phyloP scores from a whole-genome alignment of 1,140 invertebrate genomes.

The Helicorthomorpha holstii region DNA sequence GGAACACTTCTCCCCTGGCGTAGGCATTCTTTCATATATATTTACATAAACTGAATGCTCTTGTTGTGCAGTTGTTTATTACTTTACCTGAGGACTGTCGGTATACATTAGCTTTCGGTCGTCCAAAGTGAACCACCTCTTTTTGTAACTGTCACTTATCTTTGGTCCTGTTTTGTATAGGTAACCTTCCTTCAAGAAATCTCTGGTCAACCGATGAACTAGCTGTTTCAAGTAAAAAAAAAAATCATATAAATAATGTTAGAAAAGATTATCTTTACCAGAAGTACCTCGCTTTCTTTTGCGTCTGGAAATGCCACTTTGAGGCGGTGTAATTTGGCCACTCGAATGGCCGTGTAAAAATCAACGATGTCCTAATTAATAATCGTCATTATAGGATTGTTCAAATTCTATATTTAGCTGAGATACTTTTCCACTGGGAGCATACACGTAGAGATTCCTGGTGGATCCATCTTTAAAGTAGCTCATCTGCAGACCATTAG shows the following conservation, averaged over 20 bases:
- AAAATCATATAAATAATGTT: constrained; percentile 11
- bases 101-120: constrained; percentile 80
- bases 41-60: no score
- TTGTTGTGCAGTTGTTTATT: background rate
- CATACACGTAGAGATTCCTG: constrained; percentile 69
- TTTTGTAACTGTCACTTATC: constrained; percentile 56
- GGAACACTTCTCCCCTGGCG: constrained; percentile 78
- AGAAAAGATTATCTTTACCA: constrained; percentile 2
- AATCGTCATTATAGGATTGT: no score
- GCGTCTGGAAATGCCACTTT: constrained; percentile 67
- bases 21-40: constrained; percentile 44
- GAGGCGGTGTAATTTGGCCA: constrained; percentile 59
- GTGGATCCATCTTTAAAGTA: constrained; percentile 63
- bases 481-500: constrained; percentile 58
- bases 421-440: constrained; percentile 55
- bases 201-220: constrained; percentile 49
- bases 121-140: constrained; percentile 76
- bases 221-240: no score
- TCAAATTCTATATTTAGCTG: background rate
- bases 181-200: constrained; percentile 69
- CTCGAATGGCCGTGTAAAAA: constrained; percentile 76
- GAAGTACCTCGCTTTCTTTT: constrained; percentile 46
- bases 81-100: constrained; percentile 52
- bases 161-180: constrained; percentile 70
- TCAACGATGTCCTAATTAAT: constrained; percentile 51